Percentiles rank a stretch among this genome's conserved stretches.
Conservation (phyloP, 2,797 vertebrate species). For the Hemibagrus guttatus region DNA sequence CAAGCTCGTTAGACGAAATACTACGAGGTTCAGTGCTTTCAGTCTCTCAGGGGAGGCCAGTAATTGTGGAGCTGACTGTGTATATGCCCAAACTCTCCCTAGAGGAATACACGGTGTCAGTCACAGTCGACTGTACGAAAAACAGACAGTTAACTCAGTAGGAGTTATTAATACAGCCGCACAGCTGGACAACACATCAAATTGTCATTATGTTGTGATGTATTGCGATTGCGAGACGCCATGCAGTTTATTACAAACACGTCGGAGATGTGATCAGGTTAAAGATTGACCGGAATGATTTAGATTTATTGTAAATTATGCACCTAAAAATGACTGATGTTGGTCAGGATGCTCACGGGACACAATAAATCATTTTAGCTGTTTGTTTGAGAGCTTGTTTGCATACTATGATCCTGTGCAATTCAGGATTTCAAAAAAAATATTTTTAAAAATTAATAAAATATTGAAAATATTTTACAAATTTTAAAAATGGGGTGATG, state of each 20-base stretch:
- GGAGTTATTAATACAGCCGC: neutral
- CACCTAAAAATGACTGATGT: neutral
- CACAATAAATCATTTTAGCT: neutral
- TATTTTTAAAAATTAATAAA: too few relatives aligned
- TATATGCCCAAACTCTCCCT: neutral
- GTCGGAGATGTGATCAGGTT: neutral
- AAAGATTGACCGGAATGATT: neutral
- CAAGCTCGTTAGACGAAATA: neutral
- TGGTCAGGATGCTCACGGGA: neutral
- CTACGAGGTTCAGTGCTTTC: neutral
- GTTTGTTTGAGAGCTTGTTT: neutral
- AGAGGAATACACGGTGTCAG: neutral
- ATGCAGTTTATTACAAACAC: neutral
- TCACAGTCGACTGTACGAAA: neutral
- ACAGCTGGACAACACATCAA: neutral
- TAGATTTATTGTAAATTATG: neutral
- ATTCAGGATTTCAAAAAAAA: neutral
- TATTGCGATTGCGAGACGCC: neutral
- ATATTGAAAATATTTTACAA: too few relatives aligned
- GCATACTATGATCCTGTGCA: conserved; percentile 12
- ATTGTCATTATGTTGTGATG: neutral
- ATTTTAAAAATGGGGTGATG: neutral
- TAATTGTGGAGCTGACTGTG: neutral
- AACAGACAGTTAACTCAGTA: too few relatives aligned
- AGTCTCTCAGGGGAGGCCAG: neutral